Base-by-base conservation (phyloP, 2,797 vertebrate species). In the Aplochiton taeniatus region DNA sequence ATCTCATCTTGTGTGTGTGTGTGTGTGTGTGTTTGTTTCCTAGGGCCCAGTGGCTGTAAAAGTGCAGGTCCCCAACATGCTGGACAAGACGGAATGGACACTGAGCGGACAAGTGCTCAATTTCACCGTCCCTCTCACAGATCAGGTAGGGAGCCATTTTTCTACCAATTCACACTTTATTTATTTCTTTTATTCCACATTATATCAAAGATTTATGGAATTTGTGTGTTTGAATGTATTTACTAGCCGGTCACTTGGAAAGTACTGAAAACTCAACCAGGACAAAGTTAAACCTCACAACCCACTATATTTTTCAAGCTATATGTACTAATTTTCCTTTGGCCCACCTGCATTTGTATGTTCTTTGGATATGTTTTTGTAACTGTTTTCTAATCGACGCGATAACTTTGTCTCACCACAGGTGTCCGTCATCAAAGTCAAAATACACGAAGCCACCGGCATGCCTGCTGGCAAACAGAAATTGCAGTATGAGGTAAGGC, bases 81-180 rank as follows among this genome's bases (percentile, higher is more conserved):
- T 98, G 88, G 98, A 99, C 89, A 99, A 99, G 92, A 96, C 94
- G 0, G 98, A 99, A 94, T 99, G 98, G 98, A 99, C 99, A 74
- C 90, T 99, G 70, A 95, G 91, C 0, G 98, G 98, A 72, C 98
- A 99, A 84, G 91, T 98, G 71, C 85, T 99, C 79, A 96, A 93
- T 81, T 99, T 99, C 87, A 98, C 95, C 2, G 94, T 99, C 48
- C 97, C 97, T 0, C 95, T 98, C 60, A 94, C 96, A 49, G 97
- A 99, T 85, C 97, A 99, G 97, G 97, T 96, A 89, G 70, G 63
- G 12, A 0, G 12, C 57, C 42, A 0, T 0, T 18, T 47, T 16
- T 46, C 17, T 43, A 0, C 8, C 16, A 1, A 73, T 19, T 57
- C 61, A 52, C 1, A 9, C 0, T 58, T 0, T 52, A 48, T 3